These are phyloP conservation scores for Oegoconia quadripuncta DNA, from an alignment of 2,888 invertebrate genomes.

Conservation along the genomic window DNA sequence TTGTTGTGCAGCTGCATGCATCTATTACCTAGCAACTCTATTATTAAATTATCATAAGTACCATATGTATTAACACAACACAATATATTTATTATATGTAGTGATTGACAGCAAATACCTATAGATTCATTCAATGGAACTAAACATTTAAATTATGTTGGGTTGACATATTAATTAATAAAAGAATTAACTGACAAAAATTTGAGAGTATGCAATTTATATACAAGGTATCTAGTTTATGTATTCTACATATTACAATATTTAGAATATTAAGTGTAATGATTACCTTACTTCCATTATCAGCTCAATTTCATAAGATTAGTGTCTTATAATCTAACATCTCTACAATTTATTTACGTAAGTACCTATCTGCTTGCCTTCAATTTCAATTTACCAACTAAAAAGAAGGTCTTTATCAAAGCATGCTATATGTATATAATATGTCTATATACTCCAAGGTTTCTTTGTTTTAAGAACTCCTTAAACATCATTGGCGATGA, in stretches of 20 bases:
- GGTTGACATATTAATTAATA: no score
- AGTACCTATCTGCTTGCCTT: slow-evolving; percentile 20
- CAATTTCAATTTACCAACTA: no score
- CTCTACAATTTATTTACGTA: slow-evolving; percentile 23
- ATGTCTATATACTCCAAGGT: no score
- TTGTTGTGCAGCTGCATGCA: no score
- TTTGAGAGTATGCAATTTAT: slow-evolving; percentile 1
- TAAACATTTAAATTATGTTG: no score
- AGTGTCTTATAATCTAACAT: slow-evolving; percentile 50
- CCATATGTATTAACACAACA: not conserved
- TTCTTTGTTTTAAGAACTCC: no score
- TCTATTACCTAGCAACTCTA: no score
- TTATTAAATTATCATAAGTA: slow-evolving; percentile 3
- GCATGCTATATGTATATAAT: no score
- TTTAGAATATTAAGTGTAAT: slow-evolving; percentile 24
- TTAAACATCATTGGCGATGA: no score
- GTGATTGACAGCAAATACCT: not conserved
- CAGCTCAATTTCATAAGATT: slow-evolving; percentile 78
- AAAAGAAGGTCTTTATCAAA: no score
- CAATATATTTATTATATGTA: not conserved
- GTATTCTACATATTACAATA: slow-evolving; percentile 19
- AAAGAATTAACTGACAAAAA: slow-evolving; percentile 4
- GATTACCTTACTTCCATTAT: slow-evolving; percentile 38
- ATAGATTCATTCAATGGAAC: no score
- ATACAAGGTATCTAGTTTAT: slow-evolving; percentile 5